Base-by-base conservation (phyloP, 2,797 vertebrate genomes). In the Oreochromis mossambicus region DNA sequence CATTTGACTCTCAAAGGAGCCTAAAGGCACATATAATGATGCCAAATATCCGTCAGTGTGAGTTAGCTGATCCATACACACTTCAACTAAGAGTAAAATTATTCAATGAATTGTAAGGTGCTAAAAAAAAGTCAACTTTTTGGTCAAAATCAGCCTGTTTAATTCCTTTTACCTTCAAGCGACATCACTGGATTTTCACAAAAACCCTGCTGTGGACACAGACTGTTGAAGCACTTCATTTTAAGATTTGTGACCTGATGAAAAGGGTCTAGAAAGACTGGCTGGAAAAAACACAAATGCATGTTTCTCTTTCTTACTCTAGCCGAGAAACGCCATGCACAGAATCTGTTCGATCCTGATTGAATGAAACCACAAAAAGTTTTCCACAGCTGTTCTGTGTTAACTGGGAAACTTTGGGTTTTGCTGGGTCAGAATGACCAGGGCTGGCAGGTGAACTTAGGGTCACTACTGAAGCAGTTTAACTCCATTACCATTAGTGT, bases 341-440 rank as follows among this genome's bases (percentile, higher is more conserved):
- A 41, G 82, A 52, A 41, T 48, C 4, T 34, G 36, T 48, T 56
- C 50, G 24, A 43, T 52, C 38, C 54, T 82, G 80, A 88, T 46
- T 87, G 81, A 88, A 85, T 55, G 51, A 86, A 75, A 21, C 83
- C 79, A 81, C 77, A 79, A 29, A 81, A 81, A 24, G 73, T 82
- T 86, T 63, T 86, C 77, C 32, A 68, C 83, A 91, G 84, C 91
- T 91, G 87, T 17, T 84, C 68, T 83, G 50, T 12, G 58, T 89
- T 87, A 84, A 83, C 50, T 61, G 55, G 54, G 70, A 83, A 82
- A 77, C 66, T 58, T 79, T 73, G 66, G 73, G 24, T 77, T 91
- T 86, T 66, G 50, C 56, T 38, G 21, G 77, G 80, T 83, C 83
- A 83, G 66, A 70, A 68, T 82, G 81, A 84, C 81, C 89, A 75